A percentile compares a stretch with the other conserved stretches of the same genome.
These are phyloP conservation scores for Syrphus vitripennis DNA, from an alignment of 2,888 invertebrate species.

Conservation along the genomic window DNA sequence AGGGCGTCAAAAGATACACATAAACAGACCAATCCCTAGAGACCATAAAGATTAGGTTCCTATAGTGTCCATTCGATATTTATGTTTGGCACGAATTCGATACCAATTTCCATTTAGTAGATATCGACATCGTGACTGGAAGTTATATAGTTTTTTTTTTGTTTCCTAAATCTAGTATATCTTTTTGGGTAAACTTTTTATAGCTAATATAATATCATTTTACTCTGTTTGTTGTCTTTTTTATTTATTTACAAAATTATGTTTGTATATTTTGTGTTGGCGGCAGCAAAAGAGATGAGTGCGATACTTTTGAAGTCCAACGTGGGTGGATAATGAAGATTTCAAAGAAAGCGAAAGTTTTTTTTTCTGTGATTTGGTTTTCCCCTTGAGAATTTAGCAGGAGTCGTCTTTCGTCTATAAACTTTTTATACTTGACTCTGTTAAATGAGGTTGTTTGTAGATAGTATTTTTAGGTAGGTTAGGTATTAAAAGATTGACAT, in stretches of 20 bases:
- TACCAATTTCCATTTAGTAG: conserved; percentile 36
- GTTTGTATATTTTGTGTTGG: conserved; percentile 29
- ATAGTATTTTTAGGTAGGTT: background rate
- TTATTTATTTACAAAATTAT: conserved; percentile 5
- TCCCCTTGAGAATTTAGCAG: conserved; percentile 24
- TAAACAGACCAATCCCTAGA: conserved; percentile 5
- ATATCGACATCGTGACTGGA: conserved; percentile 49
- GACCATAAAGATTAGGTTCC: conserved; percentile 18
- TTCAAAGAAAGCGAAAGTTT: conserved; percentile 54
- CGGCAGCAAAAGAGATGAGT: conserved; percentile 29
- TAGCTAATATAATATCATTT: background rate
- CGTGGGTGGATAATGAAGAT: conserved; percentile 40
- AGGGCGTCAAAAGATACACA: conserved; percentile 14
- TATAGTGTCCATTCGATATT: conserved; percentile 3
- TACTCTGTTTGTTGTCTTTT: background rate
- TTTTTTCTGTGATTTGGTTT: conserved; percentile 19
- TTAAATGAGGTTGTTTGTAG: background rate
- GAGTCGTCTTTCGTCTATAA: background rate
- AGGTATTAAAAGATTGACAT: conserved; percentile 42
- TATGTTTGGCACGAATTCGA: conserved; percentile 48
- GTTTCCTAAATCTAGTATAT: background rate
- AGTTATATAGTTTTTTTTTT: background rate
- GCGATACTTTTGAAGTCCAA: background rate
- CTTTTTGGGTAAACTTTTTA: conserved; percentile 12
- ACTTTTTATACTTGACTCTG: background rate